Base-by-base conservation (phyloP, 2,888 invertebrate species). In the Serripes groenlandicus region DNA sequence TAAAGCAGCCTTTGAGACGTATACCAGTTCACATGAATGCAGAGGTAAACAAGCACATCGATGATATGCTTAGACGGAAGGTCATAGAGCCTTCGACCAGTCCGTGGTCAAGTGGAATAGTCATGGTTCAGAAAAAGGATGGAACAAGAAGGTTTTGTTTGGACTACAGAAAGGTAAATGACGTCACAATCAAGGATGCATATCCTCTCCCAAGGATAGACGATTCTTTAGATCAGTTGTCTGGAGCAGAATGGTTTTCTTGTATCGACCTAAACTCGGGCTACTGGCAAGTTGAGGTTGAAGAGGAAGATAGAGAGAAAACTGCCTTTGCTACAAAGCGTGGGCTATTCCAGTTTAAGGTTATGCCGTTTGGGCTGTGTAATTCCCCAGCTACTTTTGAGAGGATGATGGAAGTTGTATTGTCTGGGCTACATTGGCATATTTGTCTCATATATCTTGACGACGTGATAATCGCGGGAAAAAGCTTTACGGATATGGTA, bases 381-480 rank as follows among this genome's bases (percentile, higher is more conserved):
- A 21, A 54, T 68, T 81, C 78, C 15, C 87, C 87, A 15, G 81
- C 80, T 1, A 89, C 83, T 15, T 89, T 90, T 71, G 66, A 83
- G 62, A 26, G 86, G 15, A 37, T 89, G 18, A 88, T 90, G 87
- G 88, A 89, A 32, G 54, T 21, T 2, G 79, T 85, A 4, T 35
- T 88, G n/a, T 30, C 76, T 3, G 81, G 80, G 23, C 37, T 84
- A 9, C 35, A 78, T 23, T 83, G 83, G 76, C 35, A 82, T 28
- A 75, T 66, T 9, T 84, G 78, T 30, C 72, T 86, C 15, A 66
- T 88, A 1, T 89, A 90, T 26, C 62, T 87, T n/a, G 69, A 72
- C 1, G 70, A 73, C 21, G 56, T 70, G 58, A 35, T 88, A 21
- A 64, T 81, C 4, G 30, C 32, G 5, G 77, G 81, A 30, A 68